Evolutionary conservation across 2,888 invertebrate genomes (phyloP).

Genomic region (Keiferia lycopersicella): DNA sequence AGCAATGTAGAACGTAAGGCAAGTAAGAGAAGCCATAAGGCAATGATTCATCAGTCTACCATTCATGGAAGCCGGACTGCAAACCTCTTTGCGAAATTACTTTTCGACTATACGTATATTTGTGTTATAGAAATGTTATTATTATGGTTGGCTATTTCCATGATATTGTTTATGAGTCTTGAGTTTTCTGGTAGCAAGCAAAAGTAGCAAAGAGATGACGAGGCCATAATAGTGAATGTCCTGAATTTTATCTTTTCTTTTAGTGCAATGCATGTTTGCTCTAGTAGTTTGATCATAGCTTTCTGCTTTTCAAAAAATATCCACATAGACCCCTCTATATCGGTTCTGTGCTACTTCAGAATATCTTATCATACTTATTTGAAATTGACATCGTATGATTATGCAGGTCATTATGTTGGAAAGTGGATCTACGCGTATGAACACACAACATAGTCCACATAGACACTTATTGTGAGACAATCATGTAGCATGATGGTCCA

Average conservation of each 20-base stretch:
- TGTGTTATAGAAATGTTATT: conserved; percentile 25
- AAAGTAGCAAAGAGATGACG: not conserved
- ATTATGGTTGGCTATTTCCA: not conserved
- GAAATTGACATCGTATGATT: no score
- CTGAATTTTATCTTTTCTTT: no score
- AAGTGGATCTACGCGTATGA: no score
- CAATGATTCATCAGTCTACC: not conserved
- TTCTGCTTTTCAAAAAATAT: no score
- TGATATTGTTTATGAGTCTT: not conserved
- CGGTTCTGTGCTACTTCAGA: no score
- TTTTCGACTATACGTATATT: conserved; percentile 38
- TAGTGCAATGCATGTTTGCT: no score
- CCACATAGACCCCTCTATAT: no score
- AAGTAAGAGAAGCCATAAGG: not conserved
- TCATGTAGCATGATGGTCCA: conserved; percentile 22
- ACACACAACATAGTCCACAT: not conserved
- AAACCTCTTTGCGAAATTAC: conserved; percentile 65
- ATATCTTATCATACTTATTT: no score
- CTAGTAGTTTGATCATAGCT: no score
- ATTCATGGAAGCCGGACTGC: conserved; percentile 10
- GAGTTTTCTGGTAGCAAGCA: not conserved
- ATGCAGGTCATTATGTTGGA: no score
- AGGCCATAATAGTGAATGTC: not conserved
- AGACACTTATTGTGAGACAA: not conserved
- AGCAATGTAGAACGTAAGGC: not conserved